Conservation (phyloP, 2,888 invertebrate genomes). For the Calameuta filiformis region DNA sequence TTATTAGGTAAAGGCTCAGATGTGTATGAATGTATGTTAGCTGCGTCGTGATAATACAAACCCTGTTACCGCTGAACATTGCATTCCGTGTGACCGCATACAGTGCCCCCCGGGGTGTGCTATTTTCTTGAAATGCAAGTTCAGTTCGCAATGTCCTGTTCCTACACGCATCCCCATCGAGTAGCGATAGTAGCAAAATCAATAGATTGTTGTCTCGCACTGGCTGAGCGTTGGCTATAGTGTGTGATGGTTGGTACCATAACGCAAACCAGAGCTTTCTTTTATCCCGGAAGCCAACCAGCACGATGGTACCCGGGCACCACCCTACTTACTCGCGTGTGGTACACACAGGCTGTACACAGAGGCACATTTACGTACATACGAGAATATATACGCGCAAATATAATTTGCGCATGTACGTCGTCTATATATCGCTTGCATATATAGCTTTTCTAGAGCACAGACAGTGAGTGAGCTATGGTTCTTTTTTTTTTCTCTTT, state of each 20-base stretch:
- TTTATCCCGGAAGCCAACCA: constrained; percentile 57
- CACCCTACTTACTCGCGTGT: constrained; percentile 47
- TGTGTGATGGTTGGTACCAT: constrained; percentile 48
- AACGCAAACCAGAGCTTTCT: constrained; percentile 44
- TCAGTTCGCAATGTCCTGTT: constrained; percentile 57
- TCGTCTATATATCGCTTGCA: constrained; percentile 53
- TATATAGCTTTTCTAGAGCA: constrained; percentile 56
- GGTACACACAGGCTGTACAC: constrained; percentile 62
- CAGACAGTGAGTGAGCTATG: constrained; percentile 65
- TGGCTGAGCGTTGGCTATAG: constrained; percentile 61
- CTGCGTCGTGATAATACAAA: constrained; percentile 64
- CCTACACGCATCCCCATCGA: constrained; percentile 57
- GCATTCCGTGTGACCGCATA: constrained; percentile 56
- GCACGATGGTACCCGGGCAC: constrained; percentile 59
- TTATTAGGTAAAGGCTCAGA: not conserved
- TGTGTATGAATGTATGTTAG: constrained; percentile 51
- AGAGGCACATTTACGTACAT: constrained; percentile 62
- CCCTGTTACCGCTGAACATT: constrained; percentile 61
- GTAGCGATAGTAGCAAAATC: constrained; percentile 66
- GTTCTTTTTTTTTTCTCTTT: constrained; percentile 37
- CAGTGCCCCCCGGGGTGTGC: constrained; percentile 39
- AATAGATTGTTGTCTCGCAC: constrained; percentile 64
- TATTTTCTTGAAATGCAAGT: constrained; percentile 58
- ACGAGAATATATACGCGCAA: constrained; percentile 19
- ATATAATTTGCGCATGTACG: constrained; percentile 43